Conservation (phyloP, 2,113 vertebrate species). For the Phyllostomus discolor region DNA sequence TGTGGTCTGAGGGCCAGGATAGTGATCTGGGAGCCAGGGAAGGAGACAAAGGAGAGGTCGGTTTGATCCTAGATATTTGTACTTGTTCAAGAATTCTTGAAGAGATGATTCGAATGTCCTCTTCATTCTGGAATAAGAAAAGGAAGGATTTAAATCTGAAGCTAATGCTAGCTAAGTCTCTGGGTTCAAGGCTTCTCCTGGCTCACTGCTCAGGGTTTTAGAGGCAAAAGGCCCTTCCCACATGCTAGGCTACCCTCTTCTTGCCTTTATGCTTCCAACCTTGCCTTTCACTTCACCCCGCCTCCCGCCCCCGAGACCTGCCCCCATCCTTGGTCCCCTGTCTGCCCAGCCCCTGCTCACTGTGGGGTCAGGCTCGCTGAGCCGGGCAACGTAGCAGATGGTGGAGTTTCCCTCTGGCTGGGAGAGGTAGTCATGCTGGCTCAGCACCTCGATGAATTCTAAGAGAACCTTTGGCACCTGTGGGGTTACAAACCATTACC, state of each 20-base stretch:
- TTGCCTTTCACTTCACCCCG: not conserved
- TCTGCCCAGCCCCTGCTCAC: not conserved
- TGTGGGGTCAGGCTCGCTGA: not conserved
- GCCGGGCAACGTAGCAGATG: not conserved
- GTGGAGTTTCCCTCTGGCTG: not conserved
- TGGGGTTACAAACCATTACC: not conserved
- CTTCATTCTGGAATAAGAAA: constrained; percentile 1
- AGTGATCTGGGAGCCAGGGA: not conserved
- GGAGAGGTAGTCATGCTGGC: not conserved
- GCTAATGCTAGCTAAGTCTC: not conserved
- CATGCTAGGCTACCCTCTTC: not conserved
- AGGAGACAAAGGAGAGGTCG: not conserved
- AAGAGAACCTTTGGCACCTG: not conserved
- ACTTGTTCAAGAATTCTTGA: constrained; percentile 4
- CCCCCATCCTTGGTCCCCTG: not conserved
- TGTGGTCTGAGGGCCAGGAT: not conserved
- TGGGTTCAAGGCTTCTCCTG: not conserved
- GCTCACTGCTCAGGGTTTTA: not conserved
- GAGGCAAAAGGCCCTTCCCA: not conserved
- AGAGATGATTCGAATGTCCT: not conserved
- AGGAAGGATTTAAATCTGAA: not conserved
- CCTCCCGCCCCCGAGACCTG: not conserved
- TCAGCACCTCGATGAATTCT: not conserved
- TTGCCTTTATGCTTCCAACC: not conserved
- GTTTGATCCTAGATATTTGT: not conserved